phyloP scores from a whole-genome alignment of 2,797 vertebrate species.

The Cetoscarus ocellatus region DNA sequence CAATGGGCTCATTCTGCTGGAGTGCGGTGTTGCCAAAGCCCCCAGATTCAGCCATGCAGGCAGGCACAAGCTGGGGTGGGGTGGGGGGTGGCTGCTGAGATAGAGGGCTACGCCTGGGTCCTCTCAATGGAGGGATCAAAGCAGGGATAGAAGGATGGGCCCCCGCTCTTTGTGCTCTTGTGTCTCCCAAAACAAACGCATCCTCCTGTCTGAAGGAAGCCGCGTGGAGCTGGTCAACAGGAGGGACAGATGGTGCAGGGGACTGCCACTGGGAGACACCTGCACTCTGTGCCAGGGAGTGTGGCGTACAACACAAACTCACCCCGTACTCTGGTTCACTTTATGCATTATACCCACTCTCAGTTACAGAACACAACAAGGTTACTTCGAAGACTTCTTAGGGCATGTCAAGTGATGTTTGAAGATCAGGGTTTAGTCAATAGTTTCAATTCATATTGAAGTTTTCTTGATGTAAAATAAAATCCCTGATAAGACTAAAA shows the following conservation, averaged over 20 bases:
- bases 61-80: slow-evolving; percentile 47
- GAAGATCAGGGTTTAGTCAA: no score
- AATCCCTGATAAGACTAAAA: no score
- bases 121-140: slow-evolving; percentile 79
- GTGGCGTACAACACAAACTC: slow-evolving; percentile 26
- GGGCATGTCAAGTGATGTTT: no score
- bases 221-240: slow-evolving; percentile 42
- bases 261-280: slow-evolving; percentile 52
- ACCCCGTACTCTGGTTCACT: slow-evolving; percentile 7
- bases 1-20: slow-evolving; percentile 81
- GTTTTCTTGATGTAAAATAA: no score
- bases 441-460: no score
- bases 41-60: slow-evolving; percentile 57
- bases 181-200: slow-evolving; percentile 80
- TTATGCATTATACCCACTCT: background rate
- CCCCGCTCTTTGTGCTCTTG: slow-evolving; percentile 75
- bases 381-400: background rate
- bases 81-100: background rate
- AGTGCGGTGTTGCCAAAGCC: slow-evolving; percentile 65
- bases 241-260: slow-evolving; percentile 74
- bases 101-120: slow-evolving; percentile 55
- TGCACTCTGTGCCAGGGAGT: slow-evolving; percentile 34
- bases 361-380: background rate
- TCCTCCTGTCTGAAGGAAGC: slow-evolving; percentile 63
- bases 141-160: slow-evolving; percentile 69